Base-by-base conservation (phyloP, 2,888 invertebrate species). In the Hedychridium roseum region DNA sequence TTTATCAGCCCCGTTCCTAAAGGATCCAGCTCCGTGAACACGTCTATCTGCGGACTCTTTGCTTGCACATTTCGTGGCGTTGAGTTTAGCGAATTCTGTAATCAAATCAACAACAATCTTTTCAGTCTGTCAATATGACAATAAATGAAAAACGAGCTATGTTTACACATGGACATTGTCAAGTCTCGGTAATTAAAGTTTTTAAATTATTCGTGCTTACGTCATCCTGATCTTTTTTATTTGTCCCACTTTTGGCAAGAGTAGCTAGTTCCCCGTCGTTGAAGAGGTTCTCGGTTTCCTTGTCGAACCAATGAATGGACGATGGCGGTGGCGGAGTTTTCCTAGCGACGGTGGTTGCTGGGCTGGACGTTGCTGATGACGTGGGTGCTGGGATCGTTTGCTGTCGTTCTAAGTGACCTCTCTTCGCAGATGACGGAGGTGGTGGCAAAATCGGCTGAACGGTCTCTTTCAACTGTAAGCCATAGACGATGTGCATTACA, bases 1-100 rank as follows among this genome's bases (percentile, higher is more conserved):
- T 91, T 91, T 81, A 89, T 91, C 80, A 91, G 87, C 74, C 94
- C 93, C 68, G 92, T 94, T 75, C 94, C 94, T 77, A 94, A 83
- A 53, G 95, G 95, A 85, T 95, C 94, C 80, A 95, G 83, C 79
- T 95, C 94, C 62, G 92, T 93, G 84, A 95, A 95, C 70, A 94
- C 91, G 82, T 93, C 93, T 83, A 88, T 66, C 46, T 74, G 78
- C 3, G 75, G 74, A 39, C 67, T 73, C 30, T 73, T 76, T 15
- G 71, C 69, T 31, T 64, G 68, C 3, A 52, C 51, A 28, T 63
- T 59, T 32, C 59, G 62, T 1, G 64, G 50, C 2, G 64, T 64
- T 5, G 59, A 50, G 3, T 31, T 46, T 17, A 34, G 14, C 7
- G 52, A 50, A 20, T 32, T 40, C 50, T 53, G 26, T 5, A 44